Percentiles rank a stretch among this genome's conserved stretches.
Evolutionary conservation across 37 sponge, comb jelly and placozoan genomes (phyloP).

Genomic region (Lycopodina hypogea): DNA sequence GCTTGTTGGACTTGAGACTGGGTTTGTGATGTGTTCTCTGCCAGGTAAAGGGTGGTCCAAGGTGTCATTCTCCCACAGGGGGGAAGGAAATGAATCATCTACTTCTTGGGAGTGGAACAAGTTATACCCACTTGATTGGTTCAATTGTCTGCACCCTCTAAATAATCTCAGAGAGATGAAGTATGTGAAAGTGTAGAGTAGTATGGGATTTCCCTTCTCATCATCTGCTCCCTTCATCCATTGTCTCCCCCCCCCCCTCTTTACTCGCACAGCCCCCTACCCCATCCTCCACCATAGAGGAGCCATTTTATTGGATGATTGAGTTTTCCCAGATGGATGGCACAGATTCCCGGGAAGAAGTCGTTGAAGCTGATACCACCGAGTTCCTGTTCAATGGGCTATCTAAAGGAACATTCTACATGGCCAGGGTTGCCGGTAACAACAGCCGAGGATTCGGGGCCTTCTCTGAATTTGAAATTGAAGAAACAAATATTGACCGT

Average conservation of each 20-base stretch:
- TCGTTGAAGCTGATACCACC: not conserved
- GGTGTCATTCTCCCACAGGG: too few relatives aligned
- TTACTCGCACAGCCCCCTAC: conserved; percentile 1
- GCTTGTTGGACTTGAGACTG: too few relatives aligned
- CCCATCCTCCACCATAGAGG: not conserved
- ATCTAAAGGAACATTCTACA: conserved; percentile 1
- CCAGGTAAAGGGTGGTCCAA: too few relatives aligned
- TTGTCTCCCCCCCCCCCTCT: not conserved
- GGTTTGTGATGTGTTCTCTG: too few relatives aligned
- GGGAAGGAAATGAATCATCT: too few relatives aligned
- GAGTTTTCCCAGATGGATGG: not conserved
- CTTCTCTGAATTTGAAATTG: not conserved
- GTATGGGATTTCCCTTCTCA: not conserved
- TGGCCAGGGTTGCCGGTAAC: conserved; percentile 1
- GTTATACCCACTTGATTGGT: too few relatives aligned
- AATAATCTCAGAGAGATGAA: too few relatives aligned
- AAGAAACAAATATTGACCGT: conserved; percentile 8
- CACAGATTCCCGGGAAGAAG: not conserved
- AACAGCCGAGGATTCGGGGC: conserved; percentile 4
- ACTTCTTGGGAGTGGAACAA: too few relatives aligned
- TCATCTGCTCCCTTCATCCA: not conserved
- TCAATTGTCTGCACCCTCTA: too few relatives aligned
- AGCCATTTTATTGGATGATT: not conserved
- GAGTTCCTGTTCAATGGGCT: not conserved
- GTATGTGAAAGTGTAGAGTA: too few relatives aligned